Percentiles rank a stretch among this genome's conserved stretches.
Evolutionary conservation across 2,888 invertebrate species (phyloP).

Genomic region (Mechanitis mazaeus): DNA sequence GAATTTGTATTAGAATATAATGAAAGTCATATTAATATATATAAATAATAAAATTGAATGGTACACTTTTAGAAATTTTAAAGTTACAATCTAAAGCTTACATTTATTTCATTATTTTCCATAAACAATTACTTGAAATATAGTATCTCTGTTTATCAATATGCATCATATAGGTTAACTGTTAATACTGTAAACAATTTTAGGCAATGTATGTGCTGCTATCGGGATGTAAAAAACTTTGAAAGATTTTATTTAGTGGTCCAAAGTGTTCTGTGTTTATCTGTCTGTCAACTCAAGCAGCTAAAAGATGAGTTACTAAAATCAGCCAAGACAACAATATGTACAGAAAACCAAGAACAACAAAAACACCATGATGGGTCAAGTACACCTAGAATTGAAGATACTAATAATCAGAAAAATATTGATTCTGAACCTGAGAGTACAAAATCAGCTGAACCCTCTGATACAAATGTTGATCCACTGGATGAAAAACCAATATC

Average conservation of each 20-base stretch:
- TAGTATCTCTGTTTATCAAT: not conserved
- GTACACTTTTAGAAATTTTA: no score
- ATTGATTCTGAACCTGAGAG: slow-evolving; percentile 39
- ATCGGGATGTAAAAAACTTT: slow-evolving; percentile 93
- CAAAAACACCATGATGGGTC: slow-evolving; percentile 42
- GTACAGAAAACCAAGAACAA: slow-evolving; percentile 48
- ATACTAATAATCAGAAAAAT: slow-evolving; percentile 41
- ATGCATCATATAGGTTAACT: not conserved
- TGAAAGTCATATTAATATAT: not conserved
- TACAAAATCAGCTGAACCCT: slow-evolving; percentile 34
- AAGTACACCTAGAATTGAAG: slow-evolving; percentile 38
- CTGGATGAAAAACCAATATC: slow-evolving; percentile 35
- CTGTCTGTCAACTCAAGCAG: slow-evolving; percentile 88
- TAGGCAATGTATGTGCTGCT: slow-evolving; percentile 97
- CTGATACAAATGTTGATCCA: slow-evolving; percentile 21
- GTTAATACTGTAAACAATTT: slow-evolving; percentile 37
- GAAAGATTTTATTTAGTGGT: slow-evolving; percentile 93
- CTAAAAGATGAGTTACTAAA: slow-evolving; percentile 77
- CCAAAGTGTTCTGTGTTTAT: slow-evolving; percentile 89
- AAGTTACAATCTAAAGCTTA: no score
- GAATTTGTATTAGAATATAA: slow-evolving; percentile 3
- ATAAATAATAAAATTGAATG: no score
- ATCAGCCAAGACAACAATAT: slow-evolving; percentile 49
- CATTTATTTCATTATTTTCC: not conserved
- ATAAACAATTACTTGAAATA: not conserved